These are phyloP conservation scores for Merluccius polli DNA, from an alignment of 2,797 vertebrate species.

Conservation along the genomic window DNA sequence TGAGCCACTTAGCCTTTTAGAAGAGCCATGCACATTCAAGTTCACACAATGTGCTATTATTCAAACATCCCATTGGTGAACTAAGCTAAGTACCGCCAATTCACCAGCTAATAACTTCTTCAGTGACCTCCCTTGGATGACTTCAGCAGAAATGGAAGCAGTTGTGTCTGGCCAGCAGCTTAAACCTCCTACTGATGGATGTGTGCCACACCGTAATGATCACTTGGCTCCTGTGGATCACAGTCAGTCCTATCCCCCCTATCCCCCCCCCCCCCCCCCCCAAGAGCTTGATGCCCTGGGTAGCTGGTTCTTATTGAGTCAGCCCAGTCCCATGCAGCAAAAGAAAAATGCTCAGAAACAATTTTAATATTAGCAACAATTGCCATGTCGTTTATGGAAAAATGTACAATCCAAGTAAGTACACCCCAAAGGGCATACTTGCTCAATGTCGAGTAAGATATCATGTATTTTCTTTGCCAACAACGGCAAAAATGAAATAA, in stretches of 20 bases:
- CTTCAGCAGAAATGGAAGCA: background rate
- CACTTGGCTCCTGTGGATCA: slow-evolving; percentile 1
- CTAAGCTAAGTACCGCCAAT: no score
- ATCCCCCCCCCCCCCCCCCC: no score
- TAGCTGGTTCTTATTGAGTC: slow-evolving; percentile 15
- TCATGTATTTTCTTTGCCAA: slow-evolving; percentile 15
- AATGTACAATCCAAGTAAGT: background rate
- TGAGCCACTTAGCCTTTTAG: background rate
- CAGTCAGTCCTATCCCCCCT: background rate
- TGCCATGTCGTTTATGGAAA: slow-evolving; percentile 12
- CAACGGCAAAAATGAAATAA: background rate
- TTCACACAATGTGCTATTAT: no score
- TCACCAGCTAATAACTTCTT: no score
- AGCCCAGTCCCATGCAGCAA: background rate
- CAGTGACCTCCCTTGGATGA: background rate
- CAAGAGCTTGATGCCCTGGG: background rate
- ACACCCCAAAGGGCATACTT: slow-evolving; percentile 1
- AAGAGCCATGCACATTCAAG: background rate
- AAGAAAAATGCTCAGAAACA: slow-evolving; percentile 23
- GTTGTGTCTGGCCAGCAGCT: background rate
- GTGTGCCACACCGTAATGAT: background rate
- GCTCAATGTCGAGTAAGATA: background rate
- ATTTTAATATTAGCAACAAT: slow-evolving; percentile 14
- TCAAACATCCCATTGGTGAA: no score
- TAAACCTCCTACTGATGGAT: slow-evolving; percentile 15